Conservation (phyloP, 2,113 vertebrate species). For the Notiomystis cincta region DNA sequence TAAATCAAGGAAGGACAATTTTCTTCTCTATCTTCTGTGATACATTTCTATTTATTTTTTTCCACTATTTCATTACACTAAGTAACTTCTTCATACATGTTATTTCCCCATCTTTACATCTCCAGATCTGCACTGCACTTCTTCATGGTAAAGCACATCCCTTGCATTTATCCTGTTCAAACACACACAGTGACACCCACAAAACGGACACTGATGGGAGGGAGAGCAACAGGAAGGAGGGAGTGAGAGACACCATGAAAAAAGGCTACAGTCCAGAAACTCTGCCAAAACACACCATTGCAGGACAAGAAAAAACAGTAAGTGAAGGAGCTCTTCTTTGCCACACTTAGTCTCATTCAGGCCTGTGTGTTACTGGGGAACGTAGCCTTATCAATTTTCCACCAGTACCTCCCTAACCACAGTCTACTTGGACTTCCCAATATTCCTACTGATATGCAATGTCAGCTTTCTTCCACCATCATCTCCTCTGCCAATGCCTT, state of each 20-base stretch:
- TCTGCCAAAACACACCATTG: neutral
- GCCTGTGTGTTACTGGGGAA: neutral
- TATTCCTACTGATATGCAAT: neutral
- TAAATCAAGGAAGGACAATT: neutral
- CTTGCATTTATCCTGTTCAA: neutral
- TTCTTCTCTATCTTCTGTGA: neutral
- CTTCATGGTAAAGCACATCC: neutral
- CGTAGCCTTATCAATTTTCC: accelerated
- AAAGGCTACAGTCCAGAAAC: neutral
- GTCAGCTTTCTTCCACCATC: neutral
- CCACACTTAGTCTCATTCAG: neutral
- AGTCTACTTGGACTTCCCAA: neutral
- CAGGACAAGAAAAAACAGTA: neutral
- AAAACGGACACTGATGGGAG: neutral
- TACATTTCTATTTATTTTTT: neutral
- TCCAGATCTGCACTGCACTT: neutral
- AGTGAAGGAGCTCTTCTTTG: neutral
- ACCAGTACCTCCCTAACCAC: neutral
- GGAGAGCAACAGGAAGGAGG: neutral
- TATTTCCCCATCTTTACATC: neutral
- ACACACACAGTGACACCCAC: neutral
- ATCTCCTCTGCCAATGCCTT: neutral
- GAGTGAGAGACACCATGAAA: neutral
- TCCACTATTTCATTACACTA: neutral
- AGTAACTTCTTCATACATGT: neutral